Conservation (phyloP, 1,140 invertebrate species). For the Drosophila rhopaloa region DNA sequence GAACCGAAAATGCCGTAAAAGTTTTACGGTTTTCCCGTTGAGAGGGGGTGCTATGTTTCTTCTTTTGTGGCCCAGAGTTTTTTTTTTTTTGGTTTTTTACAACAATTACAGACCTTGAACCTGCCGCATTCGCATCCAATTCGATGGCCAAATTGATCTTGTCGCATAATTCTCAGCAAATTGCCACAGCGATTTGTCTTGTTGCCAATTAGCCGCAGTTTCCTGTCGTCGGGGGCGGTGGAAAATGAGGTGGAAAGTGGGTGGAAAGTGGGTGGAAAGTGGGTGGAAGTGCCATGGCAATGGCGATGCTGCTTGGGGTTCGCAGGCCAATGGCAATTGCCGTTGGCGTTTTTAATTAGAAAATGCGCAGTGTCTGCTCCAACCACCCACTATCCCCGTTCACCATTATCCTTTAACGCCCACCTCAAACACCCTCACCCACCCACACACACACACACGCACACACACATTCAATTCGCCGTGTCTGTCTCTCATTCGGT, state of each 20-base stretch:
- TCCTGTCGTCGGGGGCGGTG: conserved; percentile 21
- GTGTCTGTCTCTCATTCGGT: conserved; percentile 37
- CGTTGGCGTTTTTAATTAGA: conserved; percentile 77
- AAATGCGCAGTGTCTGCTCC: conserved; percentile 53
- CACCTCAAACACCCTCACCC: background rate
- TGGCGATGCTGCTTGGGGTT: conserved; percentile 2
- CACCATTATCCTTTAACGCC: background rate
- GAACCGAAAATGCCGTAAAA: conserved; percentile 61
- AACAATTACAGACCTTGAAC: conserved; percentile 70
- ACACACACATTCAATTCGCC: conserved; percentile 35
- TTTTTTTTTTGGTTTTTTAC: conserved; percentile 9
- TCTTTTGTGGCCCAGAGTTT: background rate
- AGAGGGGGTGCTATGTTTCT: conserved; percentile 8
- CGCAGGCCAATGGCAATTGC: conserved; percentile 71
- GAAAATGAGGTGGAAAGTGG: conserved; percentile 18
- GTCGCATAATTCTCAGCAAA: conserved; percentile 77
- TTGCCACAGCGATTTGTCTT: conserved; percentile 78
- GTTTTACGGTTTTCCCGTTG: conserved; percentile 24
- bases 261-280: background rate
- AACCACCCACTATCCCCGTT: background rate
- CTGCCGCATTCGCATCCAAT: conserved; percentile 42
- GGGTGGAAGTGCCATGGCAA: conserved; percentile 16
- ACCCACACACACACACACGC: background rate
- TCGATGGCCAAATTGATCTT: conserved; percentile 69
- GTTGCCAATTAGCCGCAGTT: conserved; percentile 71